Conservation (phyloP, 2,888 invertebrate species). For the Chrysolina haemoptera region DNA sequence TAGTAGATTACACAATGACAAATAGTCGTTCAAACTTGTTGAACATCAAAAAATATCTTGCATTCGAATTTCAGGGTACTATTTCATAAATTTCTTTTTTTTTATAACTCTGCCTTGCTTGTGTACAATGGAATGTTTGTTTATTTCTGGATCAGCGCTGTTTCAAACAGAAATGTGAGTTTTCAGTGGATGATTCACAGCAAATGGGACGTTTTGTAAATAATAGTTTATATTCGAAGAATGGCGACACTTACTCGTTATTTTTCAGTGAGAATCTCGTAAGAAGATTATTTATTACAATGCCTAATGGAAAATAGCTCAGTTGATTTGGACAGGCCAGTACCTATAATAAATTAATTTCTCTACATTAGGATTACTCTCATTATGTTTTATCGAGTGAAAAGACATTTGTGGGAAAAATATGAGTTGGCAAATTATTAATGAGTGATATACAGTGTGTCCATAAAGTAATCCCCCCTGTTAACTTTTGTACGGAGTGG, state of each 20-base stretch:
- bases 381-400: too few species aligned
- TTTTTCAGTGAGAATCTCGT: slow-evolving; percentile 30
- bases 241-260: slow-evolving; percentile 40
- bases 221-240: slow-evolving; percentile 33
- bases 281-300: slow-evolving; percentile 19
- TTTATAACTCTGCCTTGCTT: not conserved
- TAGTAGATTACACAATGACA: too few species aligned
- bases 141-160: slow-evolving; percentile 1
- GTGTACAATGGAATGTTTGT: not conserved
- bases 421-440: too few species aligned
- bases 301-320: not conserved
- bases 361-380: too few species aligned
- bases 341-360: not conserved
- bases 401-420: too few species aligned
- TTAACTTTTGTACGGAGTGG: too few species aligned
- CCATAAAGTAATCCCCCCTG: too few species aligned
- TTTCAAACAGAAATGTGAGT: slow-evolving; percentile 22
- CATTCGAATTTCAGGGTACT: too few species aligned
- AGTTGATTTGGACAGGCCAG: not conserved
- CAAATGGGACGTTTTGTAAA: slow-evolving; percentile 33
- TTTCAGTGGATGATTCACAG: slow-evolving; percentile 24
- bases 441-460: too few species aligned
- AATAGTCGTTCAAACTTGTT: too few species aligned
- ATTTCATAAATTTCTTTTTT: too few species aligned
- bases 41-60: too few species aligned